Evolutionary conservation across 2,797 vertebrate species (phyloP), one percentile per base, ranked within the genome.

Genomic region (Darevskia mixta): DNA sequence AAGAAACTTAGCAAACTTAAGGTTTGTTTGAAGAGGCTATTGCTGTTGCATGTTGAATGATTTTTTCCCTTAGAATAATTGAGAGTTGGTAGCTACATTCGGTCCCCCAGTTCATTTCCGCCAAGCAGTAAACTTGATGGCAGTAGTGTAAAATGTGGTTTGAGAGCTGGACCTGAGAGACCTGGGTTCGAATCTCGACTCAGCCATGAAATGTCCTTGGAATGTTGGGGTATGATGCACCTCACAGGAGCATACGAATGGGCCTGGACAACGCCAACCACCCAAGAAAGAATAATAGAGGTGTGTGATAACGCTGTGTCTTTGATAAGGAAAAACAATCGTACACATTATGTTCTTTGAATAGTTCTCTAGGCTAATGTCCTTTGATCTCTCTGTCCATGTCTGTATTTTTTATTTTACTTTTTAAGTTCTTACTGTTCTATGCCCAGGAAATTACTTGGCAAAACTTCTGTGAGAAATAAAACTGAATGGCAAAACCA

Each of bases 321-420:
- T 86, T 91, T 89, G 92, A 82, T 92, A 88, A 94, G 88, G 88
- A 83, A 3, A 91, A 93, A 29, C 58, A 94, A 85, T 73, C 89
- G 73, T 86, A 89, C 55, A 17, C 35, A 79, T 93, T 92, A 85
- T 90, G 83, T 90, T 75, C 79, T 93, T 86, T 84, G 84, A 87
- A 71, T 1, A 0, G 90, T 92, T 92, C 89, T 92, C 72, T 72
- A 90, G 91, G 41, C 84, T 92, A 88, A 82, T 13, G 32, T 17
- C 67, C 83, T 93, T 92, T 88, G 78, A 88, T 76, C 61, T 23
- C 17, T 64, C 61, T 79, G 69, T 83, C 45, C 8, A 55, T 10
- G 11, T 75, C 49, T n/a, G 38, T n/a, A 4, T 32, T 79, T 85
- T 58, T 76, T 61, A 23, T 23, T 18, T 64, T 23, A 64, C 20